Evolutionary conservation across 2,888 invertebrate genomes (phyloP).

Genomic region (Auanema sp.): DNA sequence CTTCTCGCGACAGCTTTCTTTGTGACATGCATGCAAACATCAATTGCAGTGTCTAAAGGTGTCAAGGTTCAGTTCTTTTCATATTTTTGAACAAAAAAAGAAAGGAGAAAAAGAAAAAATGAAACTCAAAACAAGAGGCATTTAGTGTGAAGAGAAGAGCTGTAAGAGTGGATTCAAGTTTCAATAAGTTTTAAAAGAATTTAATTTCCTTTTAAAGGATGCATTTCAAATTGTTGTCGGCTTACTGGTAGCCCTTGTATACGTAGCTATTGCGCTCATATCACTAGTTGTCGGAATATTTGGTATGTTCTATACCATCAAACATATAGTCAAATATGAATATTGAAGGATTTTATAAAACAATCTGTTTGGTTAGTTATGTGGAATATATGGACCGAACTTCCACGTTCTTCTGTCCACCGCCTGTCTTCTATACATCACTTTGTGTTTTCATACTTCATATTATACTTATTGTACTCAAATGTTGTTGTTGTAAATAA

Average conservation of each 20-base stretch:
- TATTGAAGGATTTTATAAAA: conserved; percentile 44
- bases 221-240: conserved; percentile 48
- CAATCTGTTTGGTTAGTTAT: conserved; percentile 38
- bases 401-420: conserved; percentile 39
- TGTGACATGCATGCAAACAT: conserved; percentile 49
- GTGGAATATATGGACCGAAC: conserved; percentile 36
- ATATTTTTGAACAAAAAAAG: conserved; percentile 4
- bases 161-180: not conserved
- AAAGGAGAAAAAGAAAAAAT: not conserved
- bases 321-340: not conserved
- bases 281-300: conserved; percentile 39
- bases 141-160: not conserved
- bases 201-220: conserved; percentile 23
- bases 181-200: not conserved
- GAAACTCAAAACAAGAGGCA: not conserved
- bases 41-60: conserved; percentile 49
- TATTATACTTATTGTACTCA: conserved; percentile 43
- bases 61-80: conserved; percentile 28
- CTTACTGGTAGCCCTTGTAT: conserved; percentile 39
- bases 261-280: conserved; percentile 35
- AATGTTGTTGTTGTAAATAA: conserved; percentile 50
- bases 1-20: conserved; percentile 49
- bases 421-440: conserved; percentile 42
- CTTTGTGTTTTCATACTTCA: conserved; percentile 41
- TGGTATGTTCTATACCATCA: conserved; percentile 20